Conservation (phyloP, 2,888 invertebrate genomes). For the Eupithecia dodoneata region DNA sequence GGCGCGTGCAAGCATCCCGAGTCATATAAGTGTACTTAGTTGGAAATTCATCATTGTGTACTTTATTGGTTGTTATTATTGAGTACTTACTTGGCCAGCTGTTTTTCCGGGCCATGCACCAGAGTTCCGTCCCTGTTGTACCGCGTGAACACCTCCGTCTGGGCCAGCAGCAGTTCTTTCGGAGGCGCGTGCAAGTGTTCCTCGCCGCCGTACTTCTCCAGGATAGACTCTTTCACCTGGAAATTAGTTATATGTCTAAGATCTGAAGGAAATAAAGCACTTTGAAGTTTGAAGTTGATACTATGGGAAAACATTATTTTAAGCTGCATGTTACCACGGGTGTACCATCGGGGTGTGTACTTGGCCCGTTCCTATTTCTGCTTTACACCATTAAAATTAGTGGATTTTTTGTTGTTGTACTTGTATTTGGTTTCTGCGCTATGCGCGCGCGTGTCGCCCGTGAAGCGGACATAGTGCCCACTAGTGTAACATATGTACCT, state of each 20-base stretch:
- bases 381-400: not conserved
- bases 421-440: slow-evolving; percentile 82
- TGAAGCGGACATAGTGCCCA: slow-evolving; percentile 94
- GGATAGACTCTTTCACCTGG: slow-evolving; percentile 91
- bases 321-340: not conserved
- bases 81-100: slow-evolving; percentile 87
- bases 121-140: slow-evolving; percentile 97
- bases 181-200: slow-evolving; percentile 96
- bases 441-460: slow-evolving; percentile 96
- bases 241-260: slow-evolving; percentile 50
- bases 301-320: not conserved
- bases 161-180: slow-evolving; percentile 94
- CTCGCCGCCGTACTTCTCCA: slow-evolving; percentile 97
- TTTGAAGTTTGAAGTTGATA: not conserved
- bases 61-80: no score
- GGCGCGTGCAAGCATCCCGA: no score
- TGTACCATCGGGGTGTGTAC: not conserved
- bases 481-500: slow-evolving; percentile 67
- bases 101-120: slow-evolving; percentile 94
- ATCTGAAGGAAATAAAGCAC: no score
- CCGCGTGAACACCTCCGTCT: slow-evolving; percentile 97
- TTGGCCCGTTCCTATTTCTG: not conserved
- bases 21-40: no score
- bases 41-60: no score
- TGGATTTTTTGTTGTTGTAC: not conserved